Base-by-base conservation (phyloP, 2,888 invertebrate species). In the Pammene aurita region DNA sequence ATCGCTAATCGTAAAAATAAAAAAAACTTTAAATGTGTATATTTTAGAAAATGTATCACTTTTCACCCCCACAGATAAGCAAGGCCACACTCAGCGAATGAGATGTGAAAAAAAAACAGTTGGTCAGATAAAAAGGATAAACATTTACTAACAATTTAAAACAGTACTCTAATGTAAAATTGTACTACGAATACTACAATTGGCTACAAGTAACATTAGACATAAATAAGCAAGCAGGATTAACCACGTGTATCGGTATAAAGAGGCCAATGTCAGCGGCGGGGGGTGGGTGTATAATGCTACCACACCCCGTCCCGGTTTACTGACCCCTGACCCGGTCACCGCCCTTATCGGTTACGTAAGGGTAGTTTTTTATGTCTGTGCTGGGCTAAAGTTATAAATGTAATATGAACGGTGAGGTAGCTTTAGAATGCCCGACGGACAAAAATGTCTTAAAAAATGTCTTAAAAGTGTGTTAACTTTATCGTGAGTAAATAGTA, bases 211-310 rank as follows among this genome's bases (percentile, higher is more conserved):
- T 2, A 7, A 10, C 18, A 7, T 7, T 54, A 10, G 26, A 26
- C 26, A 2, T 26, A 26, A 44, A 18, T 26, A 58, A 58, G 2
- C 13, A 26, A 44, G 13, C 10, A 5, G 13, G 5, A 35, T 52
- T 38, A 52, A 10, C 18, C 62, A 73, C 67, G 57, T 55, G 65
- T 66, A 66, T 16, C 67, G 66, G 76, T 75, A n/a, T n/a, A 74
- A 73, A 71, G 71, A 73, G 80, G 77, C 63, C 80, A 79, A 77
- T 77, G 79, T 73, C 80, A 71, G 69, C 57, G 67, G 64, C 71
- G 41, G 16, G 16, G 68, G 73, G 35, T 14, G 46, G 57, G 66
- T 18, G 35, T 48, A n/a, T n/a, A 18, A 72, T 71, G 76, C 75
- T 70, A 73, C 72, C 64, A 56, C 34, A n/a, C 71, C 76, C 75